Base-by-base conservation (phyloP, 2,113 vertebrate species). In the Chloropsis hardwickii region DNA sequence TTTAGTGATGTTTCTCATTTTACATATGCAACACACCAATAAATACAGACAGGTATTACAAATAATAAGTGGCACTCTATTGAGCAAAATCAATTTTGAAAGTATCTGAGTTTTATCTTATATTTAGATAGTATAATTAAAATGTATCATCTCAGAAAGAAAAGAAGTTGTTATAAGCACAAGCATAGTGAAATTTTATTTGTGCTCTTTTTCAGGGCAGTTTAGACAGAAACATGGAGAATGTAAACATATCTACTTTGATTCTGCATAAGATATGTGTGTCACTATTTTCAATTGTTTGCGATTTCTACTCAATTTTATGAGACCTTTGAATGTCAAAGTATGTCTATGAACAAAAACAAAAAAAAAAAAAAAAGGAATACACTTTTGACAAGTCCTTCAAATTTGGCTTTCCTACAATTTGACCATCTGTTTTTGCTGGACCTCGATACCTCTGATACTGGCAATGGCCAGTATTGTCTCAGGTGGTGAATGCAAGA, bases 401-500 rank as follows among this genome's bases (percentile, higher is more conserved):
- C 64, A 79, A 35, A 89, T 71, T 64, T 97, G 97, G 96, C 95
- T 96, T 94, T 94, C 37, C 65, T 93, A 92, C 96, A 96, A 50
- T 85, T 72, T 86, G 74, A 92, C 95, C 97, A 97, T 97, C 97
- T 97, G 97, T 94, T 95, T 95, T 37, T 72, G 67, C 84, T 96
- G 96, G 95, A 94, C 90, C 51, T 84, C 62, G 71, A 72, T 93
- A 94, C 82, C 83, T 95, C 51, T 88, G 66, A 53, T 96, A 89
- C 74, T 97, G 95, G 96, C 97, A 92, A 44, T 92, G 78, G 87
- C 50, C 88, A 92, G 11, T 87, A 62, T 83, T 96, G 92, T 96
- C 96, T 97, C 97, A 97, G 96, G 95, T 97, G 97, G 92, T 95
- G 95, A 96, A 94, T 86, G 92, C 72, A 94, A 86, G 60, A 72